phyloP scores from a whole-genome alignment of 1,140 invertebrate species.

The Leucophenga varia region DNA sequence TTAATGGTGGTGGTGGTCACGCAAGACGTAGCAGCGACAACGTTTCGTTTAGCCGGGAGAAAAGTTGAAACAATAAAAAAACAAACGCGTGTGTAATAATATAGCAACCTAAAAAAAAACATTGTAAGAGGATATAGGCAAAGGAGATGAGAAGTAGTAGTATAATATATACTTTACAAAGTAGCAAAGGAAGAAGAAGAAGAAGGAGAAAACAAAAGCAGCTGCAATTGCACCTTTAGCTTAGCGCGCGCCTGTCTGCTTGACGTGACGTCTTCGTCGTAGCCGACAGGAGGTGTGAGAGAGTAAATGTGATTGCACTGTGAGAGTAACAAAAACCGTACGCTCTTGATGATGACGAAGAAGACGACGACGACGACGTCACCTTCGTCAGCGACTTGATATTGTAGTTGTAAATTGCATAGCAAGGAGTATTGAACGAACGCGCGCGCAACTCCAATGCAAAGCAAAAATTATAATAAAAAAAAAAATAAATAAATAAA shows the following conservation, averaged over 20 bases:
- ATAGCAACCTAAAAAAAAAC: too few relatives aligned
- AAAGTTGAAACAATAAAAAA: too few relatives aligned
- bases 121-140: too few relatives aligned
- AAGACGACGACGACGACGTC: constrained; percentile 31
- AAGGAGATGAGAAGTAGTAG: constrained; percentile 10
- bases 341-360: constrained; percentile 10
- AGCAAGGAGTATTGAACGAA: constrained; percentile 48
- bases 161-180: too few relatives aligned
- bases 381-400: constrained; percentile 37
- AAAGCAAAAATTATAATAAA: constrained; percentile 13
- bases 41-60: too few relatives aligned
- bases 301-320: constrained; percentile 1
- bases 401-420: constrained; percentile 49
- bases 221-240: constrained; percentile 52
- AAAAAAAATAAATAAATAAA: constrained; percentile 14
- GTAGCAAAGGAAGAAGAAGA: constrained; percentile 19
- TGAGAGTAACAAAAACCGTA: constrained; percentile 3
- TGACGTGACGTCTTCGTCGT: constrained; percentile 2
- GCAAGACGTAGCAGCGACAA: constrained; percentile 45
- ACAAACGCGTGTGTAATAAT: too few relatives aligned
- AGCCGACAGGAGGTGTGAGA: constrained; percentile 24
- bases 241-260: too few relatives aligned
- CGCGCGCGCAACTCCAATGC: constrained; percentile 24
- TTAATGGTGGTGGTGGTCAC: constrained; percentile 36
- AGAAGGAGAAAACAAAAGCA: constrained; percentile 33